Evolutionary conservation across 1,140 invertebrate genomes (phyloP), one percentile per base, ranked within the genome.

Genomic region (Sogatella furcifera): DNA sequence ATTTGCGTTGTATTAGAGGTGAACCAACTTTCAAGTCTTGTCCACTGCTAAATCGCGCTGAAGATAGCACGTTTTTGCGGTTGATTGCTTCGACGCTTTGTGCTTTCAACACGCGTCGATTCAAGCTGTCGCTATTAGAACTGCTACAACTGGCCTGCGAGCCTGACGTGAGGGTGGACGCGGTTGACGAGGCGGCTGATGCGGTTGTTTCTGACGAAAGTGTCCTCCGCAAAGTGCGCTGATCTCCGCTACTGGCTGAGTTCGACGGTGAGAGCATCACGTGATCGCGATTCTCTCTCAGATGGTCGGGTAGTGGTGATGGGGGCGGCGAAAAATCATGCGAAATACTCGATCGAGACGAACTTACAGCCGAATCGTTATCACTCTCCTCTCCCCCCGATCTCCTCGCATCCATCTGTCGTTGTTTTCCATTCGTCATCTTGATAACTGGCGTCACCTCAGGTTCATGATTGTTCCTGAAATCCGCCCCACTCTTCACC

Each of bases 361-460:
- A 86, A 69, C 88, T 90, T 64, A 92, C 86, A 2, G 89, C 88
- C 8, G 89, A 91, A 71, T 92, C 89, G 68, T 89, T 90, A 69
- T 92, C 89, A 64, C 87, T 90, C 64, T 90, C 88, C 66, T 88
- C 83, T 64, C 71, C 79, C 43, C 46, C 43, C 24, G 67, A 68
- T 64, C 72, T 69, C 49, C 69, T 63, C 14, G 67, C 65, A 11
- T 54, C 49, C 44, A 63, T 63, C 21, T 61, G 63, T 19, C 65
- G 63, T 13, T 61, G 65, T 38, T 38, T 38, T 4, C 34, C 38
- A 21, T 64, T 64, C 21, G 31, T 52, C 41, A 59, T 42, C 52
- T 60, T 61, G 13, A 59, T 63, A 8, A 60, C 41, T 31, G 54
- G 55, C 19, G 41, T 60, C 28, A 63, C 64, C 19, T 59, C 59